These are phyloP conservation scores for Zygogramma bicolorata DNA, from an alignment of 2,888 invertebrate species.

Conservation along the genomic window DNA sequence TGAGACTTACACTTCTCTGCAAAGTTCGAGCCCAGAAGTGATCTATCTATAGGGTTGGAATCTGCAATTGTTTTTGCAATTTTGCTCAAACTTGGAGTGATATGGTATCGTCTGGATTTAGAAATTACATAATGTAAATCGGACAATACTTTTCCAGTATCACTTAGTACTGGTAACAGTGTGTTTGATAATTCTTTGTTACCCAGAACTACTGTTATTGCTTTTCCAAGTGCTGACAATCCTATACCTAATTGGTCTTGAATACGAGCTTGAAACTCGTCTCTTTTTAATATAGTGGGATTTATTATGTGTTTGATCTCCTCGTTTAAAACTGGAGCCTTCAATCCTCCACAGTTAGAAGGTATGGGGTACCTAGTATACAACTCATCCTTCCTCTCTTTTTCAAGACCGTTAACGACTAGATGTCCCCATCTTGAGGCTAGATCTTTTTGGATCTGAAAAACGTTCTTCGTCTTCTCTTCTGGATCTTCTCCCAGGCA, in stretches of 20 bases:
- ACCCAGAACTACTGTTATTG: too few species aligned
- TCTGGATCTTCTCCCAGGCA: not conserved
- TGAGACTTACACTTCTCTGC: too few species aligned
- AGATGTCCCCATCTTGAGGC: not conserved
- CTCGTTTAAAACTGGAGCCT: not conserved
- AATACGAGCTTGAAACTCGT: not conserved
- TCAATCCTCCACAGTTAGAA: not conserved
- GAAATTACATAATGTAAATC: too few species aligned
- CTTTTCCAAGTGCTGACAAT: too few species aligned
- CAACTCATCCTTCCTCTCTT: not conserved
- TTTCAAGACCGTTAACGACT: not conserved
- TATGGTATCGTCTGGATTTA: too few species aligned
- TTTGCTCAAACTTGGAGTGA: too few species aligned
- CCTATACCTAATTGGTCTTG: not conserved
- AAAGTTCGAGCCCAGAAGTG: too few species aligned
- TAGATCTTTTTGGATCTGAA: not conserved
- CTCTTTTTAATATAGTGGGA: not conserved
- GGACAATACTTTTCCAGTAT: too few species aligned
- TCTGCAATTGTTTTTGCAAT: too few species aligned
- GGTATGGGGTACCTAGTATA: not conserved
- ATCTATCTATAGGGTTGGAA: too few species aligned
- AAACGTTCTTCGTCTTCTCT: not conserved
- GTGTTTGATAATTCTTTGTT: too few species aligned
- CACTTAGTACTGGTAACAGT: too few species aligned
- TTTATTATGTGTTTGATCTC: not conserved